Base-by-base conservation (phyloP, 1,140 invertebrate species). In the Nebria ingens region DNA sequence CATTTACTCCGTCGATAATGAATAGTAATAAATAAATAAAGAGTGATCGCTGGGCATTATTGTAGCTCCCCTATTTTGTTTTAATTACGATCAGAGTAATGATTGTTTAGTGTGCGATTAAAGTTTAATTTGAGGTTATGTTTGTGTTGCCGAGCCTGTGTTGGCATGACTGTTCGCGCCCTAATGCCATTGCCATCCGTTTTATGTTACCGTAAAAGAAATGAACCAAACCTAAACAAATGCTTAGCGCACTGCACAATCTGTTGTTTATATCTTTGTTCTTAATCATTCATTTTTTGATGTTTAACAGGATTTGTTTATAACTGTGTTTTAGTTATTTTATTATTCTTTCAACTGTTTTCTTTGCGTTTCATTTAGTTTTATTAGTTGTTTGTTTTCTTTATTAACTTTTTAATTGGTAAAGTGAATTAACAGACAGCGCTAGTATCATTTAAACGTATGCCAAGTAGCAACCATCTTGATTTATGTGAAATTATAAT, bases 81-180 rank as follows among this genome's bases (percentile, higher is more conserved):
- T n/a, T n/a, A n/a, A n/a, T n/a, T n/a, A n/a, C n/a, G n/a, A n/a
- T n/a, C n/a, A n/a, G n/a, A n/a, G n/a, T n/a, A n/a, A n/a, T n/a
- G n/a, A n/a, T n/a, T n/a, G n/a, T n/a, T n/a, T n/a, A n/a, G n/a
- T n/a, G n/a, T n/a, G n/a, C n/a, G n/a, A n/a, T n/a, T n/a, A n/a
- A n/a, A n/a, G n/a, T 45, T 45, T 45, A 3, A 45, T 6, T 45
- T 45, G 15, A 6, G 9, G 40, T 45, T 45, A 45, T 45, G 40
- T 45, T 45, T 45, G 40, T 45, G 40, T 45, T 45, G 40, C 40
- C 9, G 15, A 45, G 17, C 17, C 40, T 45, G 40, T 45, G 40
- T 45, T 45, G 40, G 40, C 40, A 45, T 45, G 40, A 4, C 17
- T 34, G 40, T 17, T 45, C 17, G 40, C 40, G 9, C 40, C 15